A percentile compares a stretch with the other conserved stretches of the same genome.
Conservation (phyloP, 2,888 invertebrate genomes). For the Cyclophora punctaria region DNA sequence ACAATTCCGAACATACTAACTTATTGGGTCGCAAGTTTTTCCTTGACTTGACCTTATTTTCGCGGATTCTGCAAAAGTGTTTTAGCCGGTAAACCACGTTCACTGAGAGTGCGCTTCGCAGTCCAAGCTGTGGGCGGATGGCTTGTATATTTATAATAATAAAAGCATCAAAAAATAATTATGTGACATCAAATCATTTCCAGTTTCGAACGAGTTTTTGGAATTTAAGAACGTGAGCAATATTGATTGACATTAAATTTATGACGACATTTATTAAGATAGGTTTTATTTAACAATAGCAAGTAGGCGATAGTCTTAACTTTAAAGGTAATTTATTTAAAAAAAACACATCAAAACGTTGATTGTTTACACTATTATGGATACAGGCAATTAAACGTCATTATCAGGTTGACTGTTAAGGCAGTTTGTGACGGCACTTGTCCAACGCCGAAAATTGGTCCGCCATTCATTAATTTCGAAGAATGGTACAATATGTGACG, state of each 20-base stretch:
- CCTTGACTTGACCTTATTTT: too few relatives aligned
- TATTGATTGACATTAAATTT: conserved; percentile 5
- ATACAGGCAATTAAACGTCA: conserved; percentile 13
- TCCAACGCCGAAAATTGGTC: conserved; percentile 9
- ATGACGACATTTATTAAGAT: conserved; percentile 8
- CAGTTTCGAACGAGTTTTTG: too few relatives aligned
- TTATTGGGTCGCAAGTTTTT: too few relatives aligned
- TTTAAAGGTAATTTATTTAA: conserved; percentile 9
- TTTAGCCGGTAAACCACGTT: too few relatives aligned
- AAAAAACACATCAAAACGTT: not conserved
- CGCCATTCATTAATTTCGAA: conserved; percentile 29
- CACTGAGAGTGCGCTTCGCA: too few relatives aligned
- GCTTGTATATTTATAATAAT: too few relatives aligned
- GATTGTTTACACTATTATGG: conserved; percentile 17
- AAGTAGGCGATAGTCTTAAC: conserved; percentile 9
- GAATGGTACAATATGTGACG: conserved; percentile 30
- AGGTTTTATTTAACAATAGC: conserved; percentile 9
- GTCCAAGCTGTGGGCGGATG: too few relatives aligned
- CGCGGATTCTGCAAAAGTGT: too few relatives aligned
- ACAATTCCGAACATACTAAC: too few relatives aligned
- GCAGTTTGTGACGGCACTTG: conserved; percentile 7
- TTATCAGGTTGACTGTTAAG: conserved; percentile 13
- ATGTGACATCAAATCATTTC: not conserved
- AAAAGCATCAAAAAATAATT: too few relatives aligned
- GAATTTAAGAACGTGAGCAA: conserved; percentile 1